These are phyloP conservation scores for Pholis gunnellus DNA, from an alignment of 2,113 vertebrate genomes.

Conservation along the genomic window DNA sequence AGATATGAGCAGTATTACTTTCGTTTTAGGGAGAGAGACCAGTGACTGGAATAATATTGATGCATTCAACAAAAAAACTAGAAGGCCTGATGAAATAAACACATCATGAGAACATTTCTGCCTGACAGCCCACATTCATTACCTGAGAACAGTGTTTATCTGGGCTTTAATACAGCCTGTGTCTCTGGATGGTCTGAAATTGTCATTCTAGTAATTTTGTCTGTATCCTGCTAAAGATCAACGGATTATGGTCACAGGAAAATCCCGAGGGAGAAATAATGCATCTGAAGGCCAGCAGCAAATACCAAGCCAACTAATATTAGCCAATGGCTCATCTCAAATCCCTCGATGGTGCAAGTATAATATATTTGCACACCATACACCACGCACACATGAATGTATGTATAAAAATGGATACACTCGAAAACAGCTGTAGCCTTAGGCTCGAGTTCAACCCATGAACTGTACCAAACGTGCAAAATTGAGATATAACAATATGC, in stretches of 20 bases:
- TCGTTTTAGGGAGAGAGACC: not conserved
- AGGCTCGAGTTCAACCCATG: not conserved
- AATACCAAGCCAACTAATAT: conserved; percentile 54
- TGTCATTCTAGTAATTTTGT: conserved; percentile 50
- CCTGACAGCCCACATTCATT: conserved; percentile 23
- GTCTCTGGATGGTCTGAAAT: conserved; percentile 23
- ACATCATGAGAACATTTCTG: conserved; percentile 19
- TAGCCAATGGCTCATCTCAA: conserved; percentile 50
- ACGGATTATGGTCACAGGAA: conserved; percentile 49
- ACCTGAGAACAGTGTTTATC: conserved; percentile 33
- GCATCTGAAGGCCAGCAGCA: conserved; percentile 32
- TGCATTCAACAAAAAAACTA: not conserved
- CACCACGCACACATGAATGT: not conserved
- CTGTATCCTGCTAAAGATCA: conserved; percentile 38
- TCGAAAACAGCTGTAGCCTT: not conserved
- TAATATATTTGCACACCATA: not conserved
- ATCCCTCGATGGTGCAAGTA: conserved; percentile 19
- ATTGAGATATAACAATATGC: not conserved
- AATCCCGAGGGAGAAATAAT: conserved; percentile 42
- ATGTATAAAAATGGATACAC: not conserved
- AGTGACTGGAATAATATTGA: not conserved
- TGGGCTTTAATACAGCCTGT: conserved; percentile 13
- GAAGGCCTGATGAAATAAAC: conserved; percentile 21
- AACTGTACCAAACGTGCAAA: not conserved
- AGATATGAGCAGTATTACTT: conserved; percentile 2